Base-by-base conservation (phyloP, 2,113 vertebrate genomes). In the Oxyura jamaicensis region DNA sequence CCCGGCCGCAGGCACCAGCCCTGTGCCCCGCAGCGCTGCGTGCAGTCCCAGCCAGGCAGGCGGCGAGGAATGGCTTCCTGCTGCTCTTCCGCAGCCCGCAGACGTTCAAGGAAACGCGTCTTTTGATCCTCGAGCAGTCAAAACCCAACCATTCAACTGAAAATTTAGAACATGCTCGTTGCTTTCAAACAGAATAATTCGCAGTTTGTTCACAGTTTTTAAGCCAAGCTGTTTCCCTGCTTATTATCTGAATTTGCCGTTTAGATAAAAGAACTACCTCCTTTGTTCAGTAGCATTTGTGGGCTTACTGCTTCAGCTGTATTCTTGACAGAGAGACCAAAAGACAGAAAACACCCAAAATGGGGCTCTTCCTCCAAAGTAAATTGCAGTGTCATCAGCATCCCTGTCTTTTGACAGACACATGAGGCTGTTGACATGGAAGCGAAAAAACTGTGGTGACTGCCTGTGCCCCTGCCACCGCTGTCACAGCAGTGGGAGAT, bases 161-260 rank as follows among this genome's bases (percentile, higher is more conserved):
- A 90, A 82, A 86, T 73, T 29, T 42, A 26, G 46, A 46, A 15
- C 62, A 12, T 60, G 48, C 25, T 83, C 31, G 1, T 41, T 78
- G 60, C 83, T 78, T 56, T 86, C 79, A 62, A 86, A 65, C 56
- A 67, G 39, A 82, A 87, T 75, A 48, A 91, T 88, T 76, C 90
- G 48, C 63, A 35, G 67, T 53, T 88, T 88, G n/a, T 58, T 69
- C 58, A 0, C 46, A 71, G 69, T 46, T 86, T 66, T 83, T 20
- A 29, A 87, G 71, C 80, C 63, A 60, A 65, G 59, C 62, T 67
- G n/a, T 81, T 91, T 88, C 76, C 56, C 76, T 56, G 69, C 44
- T 75, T 81, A 29, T 91, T 85, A 72, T 82, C 39, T 53, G 67
- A 56, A 33, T 88, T 81, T 58, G 69, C 68, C 29, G 1, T 58